Percentiles rank a stretch among this genome's conserved stretches.
Conservation (phyloP, 2,797 vertebrate genomes). For the Myotis planiceps region DNA sequence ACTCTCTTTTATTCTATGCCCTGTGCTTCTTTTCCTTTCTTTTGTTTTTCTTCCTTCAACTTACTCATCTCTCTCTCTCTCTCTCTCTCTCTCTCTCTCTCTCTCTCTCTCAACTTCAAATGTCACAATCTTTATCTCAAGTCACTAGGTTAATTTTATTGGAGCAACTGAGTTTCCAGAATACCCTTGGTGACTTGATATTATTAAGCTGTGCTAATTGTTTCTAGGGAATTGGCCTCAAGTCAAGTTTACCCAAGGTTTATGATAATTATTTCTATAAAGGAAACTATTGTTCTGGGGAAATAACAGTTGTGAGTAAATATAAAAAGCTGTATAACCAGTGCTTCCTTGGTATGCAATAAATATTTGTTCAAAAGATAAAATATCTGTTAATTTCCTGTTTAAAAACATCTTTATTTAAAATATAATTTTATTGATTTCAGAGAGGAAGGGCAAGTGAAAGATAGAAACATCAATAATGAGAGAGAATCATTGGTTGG, state of each 20-base stretch:
- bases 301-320: neutral
- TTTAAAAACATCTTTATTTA: too few species aligned
- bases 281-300: neutral
- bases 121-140: neutral
- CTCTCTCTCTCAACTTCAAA: neutral
- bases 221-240: neutral
- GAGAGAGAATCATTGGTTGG: too few species aligned
- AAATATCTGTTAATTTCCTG: neutral
- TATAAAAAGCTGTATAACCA: neutral
- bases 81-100: neutral
- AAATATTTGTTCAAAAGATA: neutral
- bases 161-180: neutral
- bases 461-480: too few species aligned
- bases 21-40: neutral
- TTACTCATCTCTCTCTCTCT: neutral
- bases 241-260: neutral
- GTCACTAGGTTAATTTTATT: neutral
- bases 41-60: neutral
- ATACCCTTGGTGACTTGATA: neutral
- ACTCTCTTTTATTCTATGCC: neutral
- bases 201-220: neutral
- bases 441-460: too few species aligned
- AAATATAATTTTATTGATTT: too few species aligned
- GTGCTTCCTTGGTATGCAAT: neutral
- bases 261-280: neutral